Evolutionary conservation across 2,113 vertebrate species (phyloP), one percentile per base, ranked within the genome.

Genomic region (Antigone vipio): DNA sequence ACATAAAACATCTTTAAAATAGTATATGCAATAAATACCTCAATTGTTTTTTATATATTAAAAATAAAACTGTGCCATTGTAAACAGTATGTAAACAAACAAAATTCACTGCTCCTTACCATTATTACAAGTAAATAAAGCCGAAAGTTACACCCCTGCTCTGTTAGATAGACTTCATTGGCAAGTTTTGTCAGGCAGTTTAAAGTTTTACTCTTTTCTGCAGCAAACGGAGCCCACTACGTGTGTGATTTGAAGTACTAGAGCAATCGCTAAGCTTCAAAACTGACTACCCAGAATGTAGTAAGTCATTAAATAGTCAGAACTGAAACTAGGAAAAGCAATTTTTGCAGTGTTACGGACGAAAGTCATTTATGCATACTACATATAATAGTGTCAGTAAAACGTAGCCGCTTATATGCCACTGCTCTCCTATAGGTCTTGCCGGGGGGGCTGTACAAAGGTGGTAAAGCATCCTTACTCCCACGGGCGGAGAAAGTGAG

Each of bases 81-180:
- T 99, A 99, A 99, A 99, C 99, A 98, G 98, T 99, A 99, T 99
- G 99, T 99, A 99, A 99, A 99, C 99, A 99, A 99, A 99, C 98
- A 97, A 99, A 99, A 99, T 97, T 98, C 98, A 97, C 60, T 97
- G 98, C 97, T 98, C 98, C 98, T 98, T 98, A 98, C 97, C 98
- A 84, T 97, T 97, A 98, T 98, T 97, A 98, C 98, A 98, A 98
- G 96, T 97, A 98, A 98, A 95, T 97, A 97, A 98, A 98, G 97
- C 97, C 97, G 95, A 98, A 98, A 96, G 96, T 97, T 98, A 95
- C 97, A 98, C 97, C 95, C 96, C 95, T 96, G 94, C 98, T 98
- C 98, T 98, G 97, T 97, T 97, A 97, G 96, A 98, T 97, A 97
- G 95, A 98, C 96, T 96, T 97, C 93, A 97, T 98, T 97, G 98